Conservation (phyloP, 37 sponge, comb jelly and placozoan genomes). For the Halichondria panicea region DNA sequence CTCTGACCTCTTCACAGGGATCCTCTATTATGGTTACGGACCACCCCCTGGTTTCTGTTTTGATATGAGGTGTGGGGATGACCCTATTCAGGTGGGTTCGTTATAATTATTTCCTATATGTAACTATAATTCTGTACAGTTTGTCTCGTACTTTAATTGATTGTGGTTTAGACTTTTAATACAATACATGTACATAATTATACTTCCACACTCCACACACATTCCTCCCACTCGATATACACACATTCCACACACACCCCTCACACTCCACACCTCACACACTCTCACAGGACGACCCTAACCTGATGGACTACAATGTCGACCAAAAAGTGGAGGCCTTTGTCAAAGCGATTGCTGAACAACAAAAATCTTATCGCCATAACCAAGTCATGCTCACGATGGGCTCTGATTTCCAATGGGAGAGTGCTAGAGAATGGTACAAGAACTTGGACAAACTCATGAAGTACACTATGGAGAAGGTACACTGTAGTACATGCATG, state of each 20-base stretch:
- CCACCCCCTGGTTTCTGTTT: conserved; percentile 90
- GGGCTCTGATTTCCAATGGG: conserved; percentile 92
- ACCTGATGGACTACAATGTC: conserved; percentile 78
- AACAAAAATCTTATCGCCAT: conserved; percentile 52
- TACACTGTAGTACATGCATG: background rate
- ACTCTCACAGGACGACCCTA: conserved; percentile 66
- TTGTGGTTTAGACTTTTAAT: background rate
- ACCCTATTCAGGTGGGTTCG: conserved; percentile 75
- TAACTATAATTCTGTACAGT: background rate
- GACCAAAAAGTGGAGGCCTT: conserved; percentile 58
- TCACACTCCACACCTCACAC: background rate
- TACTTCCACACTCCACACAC: background rate
- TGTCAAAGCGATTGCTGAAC: conserved; percentile 25
- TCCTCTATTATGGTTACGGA: conserved; percentile 66
- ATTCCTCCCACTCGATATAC: background rate
- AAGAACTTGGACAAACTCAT: conserved; percentile 94
- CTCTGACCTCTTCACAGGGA: conserved; percentile 88
- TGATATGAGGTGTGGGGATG: conserved; percentile 74
- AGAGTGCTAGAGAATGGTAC: conserved; percentile 75
- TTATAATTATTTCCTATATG: background rate
- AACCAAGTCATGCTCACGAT: conserved; percentile 95
- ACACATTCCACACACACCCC: background rate
- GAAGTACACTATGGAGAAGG: conserved; percentile 69
- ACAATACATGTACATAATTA: background rate
- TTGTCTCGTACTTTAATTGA: background rate